Percentiles rank a stretch among this genome's conserved stretches.
Conservation (phyloP, 2,113 vertebrate genomes). For the Campylorhamphus procurvoides region DNA sequence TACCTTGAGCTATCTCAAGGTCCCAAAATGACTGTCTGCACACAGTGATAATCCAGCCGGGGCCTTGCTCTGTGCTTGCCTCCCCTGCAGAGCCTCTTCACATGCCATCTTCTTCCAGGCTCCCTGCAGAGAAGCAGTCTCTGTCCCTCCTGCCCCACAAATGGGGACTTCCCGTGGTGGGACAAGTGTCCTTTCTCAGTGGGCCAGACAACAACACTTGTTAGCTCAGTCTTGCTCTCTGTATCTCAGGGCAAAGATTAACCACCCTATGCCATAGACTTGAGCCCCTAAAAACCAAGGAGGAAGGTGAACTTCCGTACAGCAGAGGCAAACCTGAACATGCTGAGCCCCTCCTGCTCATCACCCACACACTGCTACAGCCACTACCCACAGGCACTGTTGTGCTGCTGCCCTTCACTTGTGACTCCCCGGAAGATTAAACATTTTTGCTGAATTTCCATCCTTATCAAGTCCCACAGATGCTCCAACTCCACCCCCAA, state of each 20-base stretch:
- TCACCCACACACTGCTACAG: not conserved
- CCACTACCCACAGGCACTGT: not conserved
- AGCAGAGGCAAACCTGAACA: not conserved
- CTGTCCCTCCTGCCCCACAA: not conserved
- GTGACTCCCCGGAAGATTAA: not conserved
- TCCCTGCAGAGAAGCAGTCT: not conserved
- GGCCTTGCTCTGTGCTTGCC: not conserved
- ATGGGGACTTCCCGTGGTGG: not conserved
- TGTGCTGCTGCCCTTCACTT: not conserved
- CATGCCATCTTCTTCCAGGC: not conserved
- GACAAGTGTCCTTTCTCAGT: not conserved
- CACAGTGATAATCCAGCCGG: rapidly evolving
- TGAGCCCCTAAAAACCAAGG: not conserved
- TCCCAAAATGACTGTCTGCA: rapidly evolving
- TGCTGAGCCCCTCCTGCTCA: not conserved
- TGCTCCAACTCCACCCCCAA: not conserved
- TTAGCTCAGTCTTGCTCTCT: not conserved
- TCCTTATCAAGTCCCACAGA: not conserved
- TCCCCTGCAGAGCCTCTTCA: not conserved
- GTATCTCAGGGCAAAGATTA: not conserved
- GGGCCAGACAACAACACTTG: rapidly evolving
- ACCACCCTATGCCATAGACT: not conserved
- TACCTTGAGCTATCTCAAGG: not conserved
- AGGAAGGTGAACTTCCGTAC: rapidly evolving
- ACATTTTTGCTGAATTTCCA: not conserved